These are phyloP conservation scores for Schlechtendalia chinensis DNA, from an alignment of 1,140 invertebrate species.

Conservation along the genomic window DNA sequence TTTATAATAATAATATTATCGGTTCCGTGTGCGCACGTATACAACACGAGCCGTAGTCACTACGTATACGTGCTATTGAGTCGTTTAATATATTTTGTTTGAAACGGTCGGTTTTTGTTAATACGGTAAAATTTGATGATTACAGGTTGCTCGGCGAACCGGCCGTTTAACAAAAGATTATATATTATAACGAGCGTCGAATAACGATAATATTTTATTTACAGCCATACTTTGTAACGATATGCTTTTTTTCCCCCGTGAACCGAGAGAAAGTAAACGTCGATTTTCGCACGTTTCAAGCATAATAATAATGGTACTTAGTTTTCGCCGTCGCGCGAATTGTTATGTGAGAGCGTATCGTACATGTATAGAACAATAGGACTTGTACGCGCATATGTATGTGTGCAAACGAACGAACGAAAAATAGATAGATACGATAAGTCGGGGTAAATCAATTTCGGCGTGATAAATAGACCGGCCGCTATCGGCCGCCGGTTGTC, in stretches of 20 bases:
- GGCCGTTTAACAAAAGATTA: too few species aligned
- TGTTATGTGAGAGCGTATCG: too few species aligned
- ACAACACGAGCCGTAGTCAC: not conserved
- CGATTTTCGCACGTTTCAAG: too few species aligned
- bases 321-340: too few species aligned
- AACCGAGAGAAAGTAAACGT: too few species aligned
- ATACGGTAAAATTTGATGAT: not conserved
- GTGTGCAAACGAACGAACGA: too few species aligned
- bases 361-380: too few species aligned
- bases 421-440: not conserved
- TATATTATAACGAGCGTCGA: too few species aligned
- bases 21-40: not conserved
- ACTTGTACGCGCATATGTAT: too few species aligned
- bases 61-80: not conserved
- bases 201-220: too few species aligned
- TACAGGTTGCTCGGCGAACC: not conserved
- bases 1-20: constrained; percentile 14
- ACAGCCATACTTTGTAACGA: too few species aligned
- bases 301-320: not conserved
- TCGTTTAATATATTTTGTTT: not conserved
- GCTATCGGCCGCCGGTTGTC: not conserved
- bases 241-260: too few species aligned
- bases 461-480: constrained; percentile 19
- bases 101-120: not conserved
- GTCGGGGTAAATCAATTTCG: not conserved